A percentile compares a stretch with the other conserved stretches of the same genome.
phyloP scores from a whole-genome alignment of 2,113 vertebrate genomes.

The Epinephelus lanceolatus region DNA sequence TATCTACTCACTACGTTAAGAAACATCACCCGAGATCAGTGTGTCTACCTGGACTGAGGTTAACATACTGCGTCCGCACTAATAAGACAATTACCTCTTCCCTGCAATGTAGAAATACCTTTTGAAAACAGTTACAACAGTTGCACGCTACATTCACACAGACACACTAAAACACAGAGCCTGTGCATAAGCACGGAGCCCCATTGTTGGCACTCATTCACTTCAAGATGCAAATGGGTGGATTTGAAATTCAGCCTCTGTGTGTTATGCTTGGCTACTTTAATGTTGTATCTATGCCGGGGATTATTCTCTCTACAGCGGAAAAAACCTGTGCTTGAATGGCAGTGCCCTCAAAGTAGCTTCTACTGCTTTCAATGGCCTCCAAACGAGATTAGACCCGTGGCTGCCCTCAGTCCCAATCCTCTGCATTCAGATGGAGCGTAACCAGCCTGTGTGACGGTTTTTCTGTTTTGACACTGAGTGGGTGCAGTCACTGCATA shows the following conservation, averaged over 20 bases:
- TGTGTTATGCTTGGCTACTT: conserved; percentile 86
- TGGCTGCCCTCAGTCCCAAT: conserved; percentile 82
- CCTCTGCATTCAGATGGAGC: conserved; percentile 82
- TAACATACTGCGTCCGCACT: conserved; percentile 35
- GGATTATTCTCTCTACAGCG: conserved; percentile 85
- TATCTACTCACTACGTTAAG: conserved; percentile 23
- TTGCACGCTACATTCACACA: conserved; percentile 42
- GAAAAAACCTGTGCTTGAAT: conserved; percentile 83
- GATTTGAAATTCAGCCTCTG: conserved; percentile 84
- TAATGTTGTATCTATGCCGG: conserved; percentile 85
- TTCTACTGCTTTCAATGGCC: conserved; percentile 83
- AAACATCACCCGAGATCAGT: conserved; percentile 22
- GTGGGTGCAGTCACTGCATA: conserved; percentile 73
- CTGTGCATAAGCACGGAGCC: conserved; percentile 53
- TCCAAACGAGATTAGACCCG: conserved; percentile 86
- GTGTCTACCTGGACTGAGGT: conserved; percentile 14
- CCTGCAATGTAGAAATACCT: conserved; percentile 39
- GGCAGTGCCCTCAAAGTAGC: conserved; percentile 83
- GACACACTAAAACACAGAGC: conserved; percentile 62
- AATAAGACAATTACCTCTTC: conserved; percentile 44
- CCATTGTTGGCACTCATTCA: conserved; percentile 79
- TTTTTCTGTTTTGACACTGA: conserved; percentile 80
- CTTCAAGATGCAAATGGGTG: conserved; percentile 83
- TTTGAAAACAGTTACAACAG: conserved; percentile 25
- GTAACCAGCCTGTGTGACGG: conserved; percentile 81